These are phyloP conservation scores for Sarcophaga bullata DNA, from an alignment of 1,140 invertebrate genomes.

Conservation along the genomic window DNA sequence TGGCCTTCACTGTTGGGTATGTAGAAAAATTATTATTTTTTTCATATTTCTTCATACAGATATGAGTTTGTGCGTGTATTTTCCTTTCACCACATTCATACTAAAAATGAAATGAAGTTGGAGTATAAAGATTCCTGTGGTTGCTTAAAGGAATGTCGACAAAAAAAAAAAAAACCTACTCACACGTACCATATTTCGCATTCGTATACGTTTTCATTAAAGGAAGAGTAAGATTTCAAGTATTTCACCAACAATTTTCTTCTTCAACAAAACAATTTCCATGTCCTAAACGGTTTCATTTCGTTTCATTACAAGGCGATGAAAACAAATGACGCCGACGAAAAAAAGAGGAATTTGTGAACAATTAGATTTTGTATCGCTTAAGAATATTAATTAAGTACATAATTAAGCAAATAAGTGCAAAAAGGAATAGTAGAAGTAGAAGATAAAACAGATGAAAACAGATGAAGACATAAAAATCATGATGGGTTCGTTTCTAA, in stretches of 20 bases:
- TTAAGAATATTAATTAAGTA: slow-evolving; percentile 40
- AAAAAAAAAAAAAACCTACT: neutral
- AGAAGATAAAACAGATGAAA: neutral
- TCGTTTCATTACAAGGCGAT: neutral
- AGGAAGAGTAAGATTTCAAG: neutral
- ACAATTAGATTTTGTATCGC: slow-evolving; percentile 35
- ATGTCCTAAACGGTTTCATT: neutral
- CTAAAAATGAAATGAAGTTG: neutral
- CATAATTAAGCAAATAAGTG: slow-evolving; percentile 26
- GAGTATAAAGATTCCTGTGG: slow-evolving; percentile 33
- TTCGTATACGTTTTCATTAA: neutral
- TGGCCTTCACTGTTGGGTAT: no score
- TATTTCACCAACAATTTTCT: neutral
- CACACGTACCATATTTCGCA: neutral
- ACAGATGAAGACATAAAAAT: neutral
- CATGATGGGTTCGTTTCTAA: neutral
- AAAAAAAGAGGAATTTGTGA: slow-evolving; percentile 28
- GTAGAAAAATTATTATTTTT: neutral
- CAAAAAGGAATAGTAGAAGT: neutral
- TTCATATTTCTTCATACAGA: neutral
- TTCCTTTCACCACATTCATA: neutral
- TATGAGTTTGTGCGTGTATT: neutral
- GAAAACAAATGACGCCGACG: neutral
- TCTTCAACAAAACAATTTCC: neutral
- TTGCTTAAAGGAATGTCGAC: slow-evolving; percentile 23